These are phyloP conservation scores for Gandaritis pyraliata DNA, from an alignment of 2,888 invertebrate species.

Conservation along the genomic window DNA sequence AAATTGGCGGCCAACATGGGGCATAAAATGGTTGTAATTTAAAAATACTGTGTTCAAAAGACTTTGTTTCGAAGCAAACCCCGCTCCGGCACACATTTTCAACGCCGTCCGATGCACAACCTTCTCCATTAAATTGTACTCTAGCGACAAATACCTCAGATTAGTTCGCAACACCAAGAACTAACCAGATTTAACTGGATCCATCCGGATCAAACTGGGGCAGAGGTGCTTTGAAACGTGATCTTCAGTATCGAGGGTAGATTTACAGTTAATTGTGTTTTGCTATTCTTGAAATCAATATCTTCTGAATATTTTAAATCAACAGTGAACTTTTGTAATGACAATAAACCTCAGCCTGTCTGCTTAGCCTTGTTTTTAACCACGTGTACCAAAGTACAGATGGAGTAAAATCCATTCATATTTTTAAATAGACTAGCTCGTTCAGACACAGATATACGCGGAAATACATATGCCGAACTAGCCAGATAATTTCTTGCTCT, in stretches of 20 bases:
- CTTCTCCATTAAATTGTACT: not conserved
- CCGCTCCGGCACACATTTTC: not conserved
- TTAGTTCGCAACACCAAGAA: not conserved
- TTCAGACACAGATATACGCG: too few relatives aligned
- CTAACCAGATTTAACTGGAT: slow-evolving; percentile 15
- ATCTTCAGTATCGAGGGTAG: slow-evolving; percentile 20
- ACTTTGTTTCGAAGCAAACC: not conserved
- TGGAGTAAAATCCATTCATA: too few relatives aligned
- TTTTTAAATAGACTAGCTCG: too few relatives aligned
- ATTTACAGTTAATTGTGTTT: slow-evolving; percentile 31
- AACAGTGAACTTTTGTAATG: not conserved
- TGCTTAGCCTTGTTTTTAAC: too few relatives aligned
- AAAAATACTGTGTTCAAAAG: too few relatives aligned
- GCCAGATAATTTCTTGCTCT: too few relatives aligned
- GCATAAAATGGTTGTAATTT: too few relatives aligned
- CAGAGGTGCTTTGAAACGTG: slow-evolving; percentile 22
- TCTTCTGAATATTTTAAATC: slow-evolving; percentile 6
- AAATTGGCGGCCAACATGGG: too few relatives aligned
- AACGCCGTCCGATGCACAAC: not conserved
- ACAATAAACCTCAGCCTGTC: too few relatives aligned
- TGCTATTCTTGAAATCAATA: slow-evolving; percentile 11
- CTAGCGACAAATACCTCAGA: not conserved
- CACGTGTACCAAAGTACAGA: too few relatives aligned
- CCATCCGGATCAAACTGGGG: slow-evolving; percentile 13
- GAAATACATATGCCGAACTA: too few relatives aligned